Conservation (phyloP, 2,797 vertebrate genomes). For the Phalloptychus januarius region DNA sequence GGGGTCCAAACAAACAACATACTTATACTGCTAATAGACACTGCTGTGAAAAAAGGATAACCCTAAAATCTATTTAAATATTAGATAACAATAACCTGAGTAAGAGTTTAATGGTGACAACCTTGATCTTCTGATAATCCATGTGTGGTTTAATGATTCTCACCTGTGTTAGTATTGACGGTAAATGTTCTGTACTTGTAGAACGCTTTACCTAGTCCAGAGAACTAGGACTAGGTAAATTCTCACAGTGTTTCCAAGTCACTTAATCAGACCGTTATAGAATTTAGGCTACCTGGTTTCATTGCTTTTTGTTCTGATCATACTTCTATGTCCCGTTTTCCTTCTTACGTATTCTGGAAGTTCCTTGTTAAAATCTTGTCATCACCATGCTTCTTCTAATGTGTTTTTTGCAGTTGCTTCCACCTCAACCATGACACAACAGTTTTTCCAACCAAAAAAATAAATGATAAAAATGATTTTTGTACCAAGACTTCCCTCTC, state of each 20-base stretch:
- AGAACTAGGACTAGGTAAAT: too few species aligned
- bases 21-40: neutral
- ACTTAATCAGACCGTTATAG: neutral
- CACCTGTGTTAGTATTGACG: neutral
- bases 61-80: neutral
- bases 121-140: neutral
- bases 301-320: neutral
- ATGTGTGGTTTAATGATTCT: neutral
- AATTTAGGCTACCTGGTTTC: neutral
- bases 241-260: neutral
- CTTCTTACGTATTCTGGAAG: neutral
- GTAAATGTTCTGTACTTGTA: too few species aligned
- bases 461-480: too few species aligned
- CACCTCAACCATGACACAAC: neutral
- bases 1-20: neutral
- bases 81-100: neutral
- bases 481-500: too few species aligned
- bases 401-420: neutral
- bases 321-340: neutral
- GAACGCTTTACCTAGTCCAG: too few species aligned
- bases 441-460: neutral
- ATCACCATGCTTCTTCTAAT: neutral
- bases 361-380: neutral
- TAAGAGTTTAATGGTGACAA: neutral
- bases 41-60: too few species aligned